Base-by-base conservation (phyloP, 2,888 invertebrate species). In the Eupsilia transversa region DNA sequence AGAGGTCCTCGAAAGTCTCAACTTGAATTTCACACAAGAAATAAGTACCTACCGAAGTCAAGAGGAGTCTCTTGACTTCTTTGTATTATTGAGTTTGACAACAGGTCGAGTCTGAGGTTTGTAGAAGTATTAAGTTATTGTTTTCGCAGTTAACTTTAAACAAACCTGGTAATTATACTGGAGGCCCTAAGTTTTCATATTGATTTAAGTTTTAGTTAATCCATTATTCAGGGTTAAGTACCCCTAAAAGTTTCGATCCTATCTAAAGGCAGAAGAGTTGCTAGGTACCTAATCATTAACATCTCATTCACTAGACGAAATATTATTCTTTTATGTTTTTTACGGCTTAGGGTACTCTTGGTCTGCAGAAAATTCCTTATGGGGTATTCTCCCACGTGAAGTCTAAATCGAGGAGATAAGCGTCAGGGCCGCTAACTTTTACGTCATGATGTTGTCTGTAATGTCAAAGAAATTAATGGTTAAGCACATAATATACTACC, bases 21-120 rank as follows among this genome's bases (percentile, higher is more conserved):
- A 64, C 23, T 54, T 59, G n/a, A n/a, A 64, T 35, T 75, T 64
- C 35, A 74, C 35, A 64, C 23, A 27, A 30, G 17, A 38, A 4
- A 14, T 27, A 27, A 27, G 9, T 54, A 54, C 9, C 14, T 30
- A 43, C 14, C 41, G 63, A 4, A 1, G 0, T 23, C 0, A n/a
- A n/a, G n/a, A n/a, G n/a, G n/a, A n/a, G n/a, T n/a, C 14, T 54
- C 35, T 76, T 38, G 54, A n/a, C 23, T 7, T 76, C 35, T 74
- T 46, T 46, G 52, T 64, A 33, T 23, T 27, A 23, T 63, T 41
- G 0, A 10, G 20, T 74, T 52, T 43, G 41, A 43, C 5, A 12
- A 35, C 5, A 30, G 10, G 9, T 20, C 14, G 10, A 30, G 7
- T 38, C 6, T 20, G 17, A 17, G 30, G 6, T 38, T 46, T 41